Base-by-base conservation (phyloP, 2,113 vertebrate genomes). In the Synchiropus splendidus region DNA sequence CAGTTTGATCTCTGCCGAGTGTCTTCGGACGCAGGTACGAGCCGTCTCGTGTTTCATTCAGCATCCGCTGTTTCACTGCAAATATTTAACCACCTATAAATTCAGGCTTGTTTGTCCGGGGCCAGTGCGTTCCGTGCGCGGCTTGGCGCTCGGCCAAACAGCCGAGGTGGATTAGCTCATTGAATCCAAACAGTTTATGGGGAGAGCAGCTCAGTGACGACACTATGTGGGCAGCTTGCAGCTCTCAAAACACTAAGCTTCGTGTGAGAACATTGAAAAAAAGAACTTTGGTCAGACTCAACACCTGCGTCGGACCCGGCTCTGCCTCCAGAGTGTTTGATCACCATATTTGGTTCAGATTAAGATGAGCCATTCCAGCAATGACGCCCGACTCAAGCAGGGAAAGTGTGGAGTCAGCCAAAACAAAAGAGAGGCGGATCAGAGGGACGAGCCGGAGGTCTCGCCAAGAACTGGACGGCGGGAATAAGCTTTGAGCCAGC, bases 131-230 rank as follows among this genome's bases (percentile, higher is more conserved):
- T 73, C 65, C 67, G 64, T 59, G 66, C 52, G 58, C 44, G 39
- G 56, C 5, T 6, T 43, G 78, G 81, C 65, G 16, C 27, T 0
- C 30, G 35, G 60, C 68, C 72, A 76, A 71, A 64, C 41, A 49
- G 68, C 72, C 81, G 64, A 81, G 77, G 63, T 69, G 83, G 83
- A 79, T 77, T 70, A 83, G 81, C 83, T 87, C 67, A 79, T 83
- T 86, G 70, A 83, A 79, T 74, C 68, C 75, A 85, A 78, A 86
- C 84, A 83, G 80, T 86, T 87, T 85, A 76, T 62, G 71, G 76
- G 60, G 59, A 71, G 72, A 80, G 70, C 70, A 45, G 75, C 74
- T 77, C 70, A 53, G 61, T 79, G 78, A 86, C 64, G 67, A 70
- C 79, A 84, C 57, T 51, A 54, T 67, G 59, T 76, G 54, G 80